Conservation (phyloP, 2,888 invertebrate species). For the Harmothoe impar region DNA sequence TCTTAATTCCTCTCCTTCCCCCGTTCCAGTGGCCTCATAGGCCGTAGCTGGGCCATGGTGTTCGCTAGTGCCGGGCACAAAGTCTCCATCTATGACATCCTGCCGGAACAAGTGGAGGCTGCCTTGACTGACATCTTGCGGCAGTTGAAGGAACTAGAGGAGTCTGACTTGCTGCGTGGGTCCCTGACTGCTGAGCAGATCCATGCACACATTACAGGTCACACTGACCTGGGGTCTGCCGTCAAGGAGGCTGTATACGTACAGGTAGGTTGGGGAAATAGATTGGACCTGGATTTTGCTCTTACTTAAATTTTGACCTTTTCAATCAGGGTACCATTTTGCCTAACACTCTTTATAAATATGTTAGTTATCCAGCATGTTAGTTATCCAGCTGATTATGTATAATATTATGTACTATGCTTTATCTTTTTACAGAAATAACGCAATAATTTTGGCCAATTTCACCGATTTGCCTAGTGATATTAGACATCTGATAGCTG, state of each 20-base stretch:
- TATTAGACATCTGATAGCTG: no score
- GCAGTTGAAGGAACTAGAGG: slow-evolving; percentile 84
- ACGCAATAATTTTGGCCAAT: no score
- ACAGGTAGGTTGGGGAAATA: slow-evolving; percentile 76
- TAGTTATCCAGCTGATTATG: no score
- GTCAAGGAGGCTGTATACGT: slow-evolving; percentile 91
- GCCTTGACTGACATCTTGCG: slow-evolving; percentile 88
- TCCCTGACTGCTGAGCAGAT: slow-evolving; percentile 89
- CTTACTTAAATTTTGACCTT: no score
- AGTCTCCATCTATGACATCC: slow-evolving; percentile 91
- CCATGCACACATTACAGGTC: slow-evolving; percentile 89
- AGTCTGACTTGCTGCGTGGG: slow-evolving; percentile 89
- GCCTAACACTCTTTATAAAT: no score
- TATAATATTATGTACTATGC: no score
- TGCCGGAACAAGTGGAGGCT: slow-evolving; percentile 72
- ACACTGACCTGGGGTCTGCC: slow-evolving; percentile 88
- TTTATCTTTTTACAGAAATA: no score
- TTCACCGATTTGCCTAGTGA: no score
- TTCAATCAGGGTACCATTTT: no score
- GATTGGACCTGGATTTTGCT: neutral
- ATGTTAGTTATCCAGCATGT: no score
- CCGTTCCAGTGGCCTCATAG: slow-evolving; percentile 92
- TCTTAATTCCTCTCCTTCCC: no score
- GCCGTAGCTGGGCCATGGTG: slow-evolving; percentile 97
- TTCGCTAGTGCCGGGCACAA: slow-evolving; percentile 95